A percentile compares a stretch with the other conserved stretches of the same genome.
Evolutionary conservation across 1,140 invertebrate genomes (phyloP).

Genomic region (Hycleus cichorii): DNA sequence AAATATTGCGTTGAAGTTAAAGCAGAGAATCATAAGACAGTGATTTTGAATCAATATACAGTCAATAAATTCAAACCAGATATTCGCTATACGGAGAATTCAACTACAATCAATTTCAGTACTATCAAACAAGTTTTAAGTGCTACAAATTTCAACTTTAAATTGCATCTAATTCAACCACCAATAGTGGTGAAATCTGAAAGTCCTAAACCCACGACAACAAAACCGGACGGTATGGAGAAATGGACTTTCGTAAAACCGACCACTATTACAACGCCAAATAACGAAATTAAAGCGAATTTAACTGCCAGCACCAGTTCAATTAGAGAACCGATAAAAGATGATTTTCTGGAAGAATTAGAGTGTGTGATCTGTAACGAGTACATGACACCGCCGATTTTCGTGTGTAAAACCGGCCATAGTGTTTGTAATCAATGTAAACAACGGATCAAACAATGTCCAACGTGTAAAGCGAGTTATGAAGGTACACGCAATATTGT

Average conservation of each 20-base stretch:
- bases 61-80: no score
- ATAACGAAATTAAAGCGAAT: not conserved
- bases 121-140: constrained; percentile 15
- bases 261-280: no score
- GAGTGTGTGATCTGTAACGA: constrained; percentile 78
- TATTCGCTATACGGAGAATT: not conserved
- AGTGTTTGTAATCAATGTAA: constrained; percentile 66
- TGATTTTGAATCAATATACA: no score
- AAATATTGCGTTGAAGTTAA: no score
- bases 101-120: constrained; percentile 12
- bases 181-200: not conserved
- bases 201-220: no score
- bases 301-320: not conserved
- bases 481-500: constrained; percentile 25
- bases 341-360: constrained; percentile 13
- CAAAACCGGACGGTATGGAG: no score
- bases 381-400: constrained; percentile 64
- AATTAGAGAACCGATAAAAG: not conserved
- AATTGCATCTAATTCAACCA: constrained; percentile 12
- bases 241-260: no score
- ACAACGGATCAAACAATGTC: constrained; percentile 49
- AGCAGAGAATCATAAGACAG: no score
- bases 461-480: constrained; percentile 14
- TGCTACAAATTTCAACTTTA: constrained; percentile 13
- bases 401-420: constrained; percentile 69